A percentile compares a stretch with the other conserved stretches of the same genome.
phyloP scores from a whole-genome alignment of 2,888 invertebrate genomes.

The Drosophila quinaria region DNA sequence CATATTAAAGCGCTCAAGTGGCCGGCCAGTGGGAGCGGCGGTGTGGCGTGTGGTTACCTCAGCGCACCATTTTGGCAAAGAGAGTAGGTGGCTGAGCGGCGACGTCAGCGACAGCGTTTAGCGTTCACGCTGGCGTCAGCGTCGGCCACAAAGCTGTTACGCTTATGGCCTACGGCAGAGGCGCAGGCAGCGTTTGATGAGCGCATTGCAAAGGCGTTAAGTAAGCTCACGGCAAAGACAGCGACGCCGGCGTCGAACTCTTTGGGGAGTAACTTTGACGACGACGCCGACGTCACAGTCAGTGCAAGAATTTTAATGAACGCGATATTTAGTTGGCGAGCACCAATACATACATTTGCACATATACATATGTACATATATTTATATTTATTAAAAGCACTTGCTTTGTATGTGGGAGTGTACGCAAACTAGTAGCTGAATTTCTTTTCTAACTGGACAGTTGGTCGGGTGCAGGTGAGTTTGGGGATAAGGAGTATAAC shows the following conservation, averaged over 20 bases:
- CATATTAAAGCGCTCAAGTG: constrained; percentile 67
- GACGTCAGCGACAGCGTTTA: constrained; percentile 22
- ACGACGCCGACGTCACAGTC: constrained; percentile 36
- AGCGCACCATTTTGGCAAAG: constrained; percentile 80
- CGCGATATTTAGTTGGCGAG: constrained; percentile 59
- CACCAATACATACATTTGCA: constrained; percentile 11
- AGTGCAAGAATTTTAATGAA: constrained; percentile 75
- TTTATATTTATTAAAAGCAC: constrained; percentile 18
- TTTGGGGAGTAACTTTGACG: constrained; percentile 42
- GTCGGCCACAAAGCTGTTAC: constrained; percentile 34
- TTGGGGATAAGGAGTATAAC: constrained; percentile 18
- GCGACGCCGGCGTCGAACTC: constrained; percentile 37
- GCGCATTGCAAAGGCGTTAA: constrained; percentile 66
- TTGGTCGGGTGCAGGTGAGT: not conserved
- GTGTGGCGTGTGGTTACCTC: constrained; percentile 72
- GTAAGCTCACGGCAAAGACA: constrained; percentile 6
- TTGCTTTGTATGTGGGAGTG: constrained; percentile 15
- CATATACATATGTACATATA: not conserved
- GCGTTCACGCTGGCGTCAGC: constrained; percentile 16
- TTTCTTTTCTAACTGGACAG: not conserved
- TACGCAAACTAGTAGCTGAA: constrained; percentile 5
- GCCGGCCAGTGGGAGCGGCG: constrained; percentile 58
- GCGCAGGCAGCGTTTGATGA: constrained; percentile 60
- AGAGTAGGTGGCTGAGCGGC: constrained; percentile 71
- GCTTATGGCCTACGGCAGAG: constrained; percentile 54